Evolutionary conservation across 2,797 vertebrate species (phyloP).

Genomic region (Sebastes diaconus): DNA sequence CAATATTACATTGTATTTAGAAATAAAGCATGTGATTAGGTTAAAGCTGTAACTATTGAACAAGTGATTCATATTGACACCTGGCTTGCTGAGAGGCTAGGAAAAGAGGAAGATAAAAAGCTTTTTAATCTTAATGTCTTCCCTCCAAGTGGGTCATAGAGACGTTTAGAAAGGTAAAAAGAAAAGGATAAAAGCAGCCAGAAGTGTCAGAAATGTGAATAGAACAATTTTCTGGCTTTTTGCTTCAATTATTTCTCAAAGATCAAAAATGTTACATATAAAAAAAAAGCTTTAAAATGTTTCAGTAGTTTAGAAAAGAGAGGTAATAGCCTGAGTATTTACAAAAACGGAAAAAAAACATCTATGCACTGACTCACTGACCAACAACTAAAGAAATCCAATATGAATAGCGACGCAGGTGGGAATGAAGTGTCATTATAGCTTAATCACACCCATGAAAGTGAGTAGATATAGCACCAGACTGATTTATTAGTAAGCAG

Average conservation of each 20-base stretch:
- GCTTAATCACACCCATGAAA: slow-evolving; percentile 54
- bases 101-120: neutral
- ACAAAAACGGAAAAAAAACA: neutral
- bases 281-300: slow-evolving; percentile 33
- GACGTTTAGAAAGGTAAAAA: slow-evolving; percentile 42
- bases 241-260: slow-evolving; percentile 49
- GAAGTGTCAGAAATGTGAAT: slow-evolving; percentile 12
- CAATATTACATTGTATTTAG: neutral
- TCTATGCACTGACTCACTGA: neutral
- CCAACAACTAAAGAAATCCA: slow-evolving; percentile 19
- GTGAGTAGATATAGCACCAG: slow-evolving; percentile 32
- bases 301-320: slow-evolving; percentile 4
- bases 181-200: neutral
- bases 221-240: slow-evolving; percentile 43
- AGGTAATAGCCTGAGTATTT: neutral
- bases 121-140: slow-evolving; percentile 48
- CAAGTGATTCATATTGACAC: slow-evolving; percentile 37
- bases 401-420: slow-evolving; percentile 10
- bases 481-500: slow-evolving; percentile 60
- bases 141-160: slow-evolving; percentile 28
- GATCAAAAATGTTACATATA: slow-evolving; percentile 30
- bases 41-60: neutral
- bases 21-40: slow-evolving; percentile 12
- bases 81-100: slow-evolving; percentile 19
- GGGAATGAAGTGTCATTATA: slow-evolving; percentile 52